A percentile compares a stretch with the other conserved stretches of the same genome.
These are phyloP conservation scores for Suillia variegata DNA, from an alignment of 2,888 invertebrate genomes.

Conservation along the genomic window DNA sequence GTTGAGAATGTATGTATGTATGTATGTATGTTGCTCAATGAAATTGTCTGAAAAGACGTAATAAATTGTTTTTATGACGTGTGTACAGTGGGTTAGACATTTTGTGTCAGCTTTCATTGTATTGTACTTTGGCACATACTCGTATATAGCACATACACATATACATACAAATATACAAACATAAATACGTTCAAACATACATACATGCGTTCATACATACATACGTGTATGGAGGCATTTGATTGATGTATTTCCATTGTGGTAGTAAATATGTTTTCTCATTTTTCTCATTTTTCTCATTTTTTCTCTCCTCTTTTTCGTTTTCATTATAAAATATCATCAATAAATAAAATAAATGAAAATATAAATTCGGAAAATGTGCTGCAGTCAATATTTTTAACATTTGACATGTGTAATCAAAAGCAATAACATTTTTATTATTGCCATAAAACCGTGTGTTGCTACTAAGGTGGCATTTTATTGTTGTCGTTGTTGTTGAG, in stretches of 20 bases:
- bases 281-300: background rate
- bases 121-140: background rate
- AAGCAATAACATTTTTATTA: background rate
- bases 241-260: slow-evolving; percentile 2
- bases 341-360: background rate
- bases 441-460: background rate
- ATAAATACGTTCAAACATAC: too few relatives aligned
- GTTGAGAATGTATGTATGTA: too few relatives aligned
- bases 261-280: background rate
- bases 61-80: slow-evolving; percentile 1
- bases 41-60: background rate
- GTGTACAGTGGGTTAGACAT: background rate
- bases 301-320: background rate
- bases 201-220: too few relatives aligned
- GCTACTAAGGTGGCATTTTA: too few relatives aligned
- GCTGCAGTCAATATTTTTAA: background rate
- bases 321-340: background rate
- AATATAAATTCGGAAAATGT: background rate
- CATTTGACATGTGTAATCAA: background rate
- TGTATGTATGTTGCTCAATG: too few relatives aligned
- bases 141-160: too few relatives aligned
- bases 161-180: too few relatives aligned
- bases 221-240: background rate
- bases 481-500: too few relatives aligned
- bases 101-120: background rate